Conservation (phyloP, 2,113 vertebrate species). For the Microcebus ravelobensis region DNA sequence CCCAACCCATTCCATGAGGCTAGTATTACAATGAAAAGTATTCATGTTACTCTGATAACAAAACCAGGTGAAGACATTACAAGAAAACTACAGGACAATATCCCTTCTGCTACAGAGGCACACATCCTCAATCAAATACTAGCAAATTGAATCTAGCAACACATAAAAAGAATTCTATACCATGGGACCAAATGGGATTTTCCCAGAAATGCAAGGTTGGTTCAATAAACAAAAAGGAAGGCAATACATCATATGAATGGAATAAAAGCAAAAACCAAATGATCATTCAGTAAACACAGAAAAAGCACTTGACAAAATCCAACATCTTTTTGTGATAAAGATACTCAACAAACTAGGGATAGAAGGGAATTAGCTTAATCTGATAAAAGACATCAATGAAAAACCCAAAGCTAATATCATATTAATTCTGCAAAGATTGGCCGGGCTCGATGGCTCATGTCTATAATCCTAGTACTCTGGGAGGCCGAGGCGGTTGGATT, state of each 20-base stretch:
- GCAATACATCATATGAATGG: neutral
- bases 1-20: neutral
- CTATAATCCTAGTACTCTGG: no score
- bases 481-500: no score
- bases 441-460: rapidly evolving
- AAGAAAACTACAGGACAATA: neutral
- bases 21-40: neutral
- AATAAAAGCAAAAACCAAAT: neutral
- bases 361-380: neutral
- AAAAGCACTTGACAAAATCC: neutral
- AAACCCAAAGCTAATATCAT: neutral
- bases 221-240: neutral
- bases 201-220: neutral
- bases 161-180: neutral
- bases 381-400: neutral
- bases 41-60: neutral
- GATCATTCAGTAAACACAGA: neutral
- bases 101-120: neutral
- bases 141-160: neutral
- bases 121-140: neutral
- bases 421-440: neutral
- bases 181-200: neutral
- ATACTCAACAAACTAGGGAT: neutral
- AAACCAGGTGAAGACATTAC: neutral
- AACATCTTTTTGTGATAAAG: neutral